Percentiles rank a stretch among this genome's conserved stretches.
phyloP scores from a whole-genome alignment of 2,797 vertebrate species.

The Catostomus latipinnis region DNA sequence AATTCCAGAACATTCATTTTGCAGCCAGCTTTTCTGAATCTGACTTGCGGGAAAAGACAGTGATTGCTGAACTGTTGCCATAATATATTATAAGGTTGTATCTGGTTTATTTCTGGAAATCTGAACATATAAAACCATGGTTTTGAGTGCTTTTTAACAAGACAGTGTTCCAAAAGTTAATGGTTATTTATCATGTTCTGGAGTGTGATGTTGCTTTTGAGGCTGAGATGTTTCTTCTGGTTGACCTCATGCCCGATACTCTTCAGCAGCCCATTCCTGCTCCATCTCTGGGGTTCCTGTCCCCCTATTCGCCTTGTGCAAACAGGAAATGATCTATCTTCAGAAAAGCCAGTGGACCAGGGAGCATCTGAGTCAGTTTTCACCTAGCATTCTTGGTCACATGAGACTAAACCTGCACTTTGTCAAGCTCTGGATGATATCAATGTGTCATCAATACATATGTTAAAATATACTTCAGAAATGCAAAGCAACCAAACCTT shows the following conservation, averaged over 20 bases:
- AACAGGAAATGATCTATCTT: constrained; percentile 69
- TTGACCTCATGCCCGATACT: constrained; percentile 62
- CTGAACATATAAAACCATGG: constrained; percentile 12
- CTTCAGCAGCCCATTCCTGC: constrained; percentile 47
- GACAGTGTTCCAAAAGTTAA: constrained; percentile 46
- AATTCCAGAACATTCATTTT: constrained; percentile 22
- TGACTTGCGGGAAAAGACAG: constrained; percentile 19
- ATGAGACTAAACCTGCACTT: constrained; percentile 1
- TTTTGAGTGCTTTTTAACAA: constrained; percentile 51
- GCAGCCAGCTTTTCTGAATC: constrained; percentile 12
- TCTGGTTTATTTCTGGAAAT: constrained; percentile 40
- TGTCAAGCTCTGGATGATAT: constrained; percentile 28
- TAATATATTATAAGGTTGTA: constrained; percentile 37
- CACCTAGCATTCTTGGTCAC: constrained; percentile 42
- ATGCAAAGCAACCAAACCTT: neutral
- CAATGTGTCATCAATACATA: constrained; percentile 24
- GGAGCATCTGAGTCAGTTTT: constrained; percentile 40
- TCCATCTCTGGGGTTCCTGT: constrained; percentile 55
- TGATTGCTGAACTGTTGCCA: constrained; percentile 27
- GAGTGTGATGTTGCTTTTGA: constrained; percentile 60
- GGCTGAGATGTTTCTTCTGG: constrained; percentile 41
- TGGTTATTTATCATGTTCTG: constrained; percentile 38
- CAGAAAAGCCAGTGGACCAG: constrained; percentile 43
- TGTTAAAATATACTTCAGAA: constrained; percentile 28
- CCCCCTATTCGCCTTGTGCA: constrained; percentile 45